Evolutionary conservation across 1,140 invertebrate species (phyloP), one percentile per base, ranked within the genome.

Genomic region (Trinorchestia longiramus): DNA sequence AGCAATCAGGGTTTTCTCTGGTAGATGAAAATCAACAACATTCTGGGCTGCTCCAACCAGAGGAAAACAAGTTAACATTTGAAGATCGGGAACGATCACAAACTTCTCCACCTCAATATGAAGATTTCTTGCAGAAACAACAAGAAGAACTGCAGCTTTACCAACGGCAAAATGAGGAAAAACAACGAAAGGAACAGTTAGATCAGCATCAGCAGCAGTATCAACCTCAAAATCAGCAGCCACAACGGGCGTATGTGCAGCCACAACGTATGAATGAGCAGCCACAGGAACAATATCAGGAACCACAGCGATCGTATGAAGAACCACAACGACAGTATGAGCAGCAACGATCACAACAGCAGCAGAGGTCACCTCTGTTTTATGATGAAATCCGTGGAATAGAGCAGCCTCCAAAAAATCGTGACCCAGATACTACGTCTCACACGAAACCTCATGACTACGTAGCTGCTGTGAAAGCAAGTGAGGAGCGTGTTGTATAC

Each of bases 41-140:
- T 8, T 8, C 36, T 87, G 36, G 11, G 87, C 8, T 23, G 41
- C 8, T 92, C 23, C 92, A 94, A 94, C 43, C 41, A n/a, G 92
- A 45, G 47, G 92, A 40, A 43, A 94, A 94, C 41, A 44, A 47
- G 36, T 44, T 0, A 3, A 23, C 1, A 77, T 11, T 45, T 4
- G 44, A 45, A 0, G 44, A 94, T 45, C 92, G 95, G 41, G 95
- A 95, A 15, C 95, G 96, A 47, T 95, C 96, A 42, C 96, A 96
- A n/a, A 95, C 43, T n/a, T 95, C 77, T 47, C 96, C 95, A 47
- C 90, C 95, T n/a, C 95, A 96, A 36, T 96, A 95, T 43, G 43
- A 43, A 11, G 88, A 95, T 15, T 62, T 53, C 42, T 87, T 94
- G 19, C 43, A 42, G 43, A 95, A 91, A 40, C 88, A 95, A 40